phyloP scores from a whole-genome alignment of 2,797 vertebrate species.

The Enteromius trimaculatus region DNA sequence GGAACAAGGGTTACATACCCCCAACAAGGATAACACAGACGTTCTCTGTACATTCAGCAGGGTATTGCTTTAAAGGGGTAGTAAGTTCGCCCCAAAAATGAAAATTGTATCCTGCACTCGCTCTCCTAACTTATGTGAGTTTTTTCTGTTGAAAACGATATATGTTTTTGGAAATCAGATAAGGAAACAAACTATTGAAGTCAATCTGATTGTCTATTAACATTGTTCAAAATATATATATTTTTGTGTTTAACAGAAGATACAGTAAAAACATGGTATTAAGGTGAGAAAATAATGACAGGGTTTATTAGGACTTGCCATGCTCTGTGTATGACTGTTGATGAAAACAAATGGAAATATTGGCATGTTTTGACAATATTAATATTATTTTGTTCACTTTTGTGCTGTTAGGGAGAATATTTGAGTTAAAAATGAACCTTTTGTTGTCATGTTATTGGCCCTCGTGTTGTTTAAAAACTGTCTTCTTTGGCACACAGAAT shows the following conservation, averaged over 20 bases:
- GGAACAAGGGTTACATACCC: no score
- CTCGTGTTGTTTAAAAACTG: background rate
- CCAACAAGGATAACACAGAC: no score
- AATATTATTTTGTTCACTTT: background rate
- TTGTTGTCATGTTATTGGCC: background rate
- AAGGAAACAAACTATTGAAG: background rate
- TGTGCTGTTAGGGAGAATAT: background rate
- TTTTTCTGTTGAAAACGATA: background rate
- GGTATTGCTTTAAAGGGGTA: slow-evolving; percentile 15
- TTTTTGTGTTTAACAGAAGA: background rate
- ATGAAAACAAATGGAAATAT: background rate
- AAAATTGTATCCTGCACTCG: background rate
- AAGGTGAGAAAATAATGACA: background rate
- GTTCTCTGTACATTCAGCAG: background rate
- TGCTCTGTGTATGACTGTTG: background rate
- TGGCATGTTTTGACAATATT: background rate
- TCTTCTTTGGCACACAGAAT: background rate
- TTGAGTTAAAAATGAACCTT: background rate
- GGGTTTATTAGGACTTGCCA: background rate
- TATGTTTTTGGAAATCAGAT: background rate
- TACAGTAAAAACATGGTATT: background rate
- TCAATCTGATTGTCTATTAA: background rate
- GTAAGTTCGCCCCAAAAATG: background rate
- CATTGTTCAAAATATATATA: background rate
- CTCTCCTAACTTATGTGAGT: background rate